Evolutionary conservation across 2,888 invertebrate species (phyloP), one percentile per base, ranked within the genome.

Genomic region (Tiliacea citrago): DNA sequence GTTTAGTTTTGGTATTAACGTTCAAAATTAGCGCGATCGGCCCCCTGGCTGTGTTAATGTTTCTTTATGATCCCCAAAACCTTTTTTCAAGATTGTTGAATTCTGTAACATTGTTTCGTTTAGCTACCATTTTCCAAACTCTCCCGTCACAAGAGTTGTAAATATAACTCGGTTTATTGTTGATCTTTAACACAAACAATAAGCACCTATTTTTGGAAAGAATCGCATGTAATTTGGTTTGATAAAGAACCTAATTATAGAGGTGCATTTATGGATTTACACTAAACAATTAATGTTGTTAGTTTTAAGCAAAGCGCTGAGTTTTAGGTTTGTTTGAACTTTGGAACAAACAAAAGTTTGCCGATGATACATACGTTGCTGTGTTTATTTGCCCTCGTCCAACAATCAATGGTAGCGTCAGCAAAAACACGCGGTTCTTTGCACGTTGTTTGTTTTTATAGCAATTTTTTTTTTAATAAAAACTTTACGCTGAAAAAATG

Each of bases 331-430:
- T 79, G 62, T 74, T 81, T 81, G 86, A 70, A 83, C 83, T 81
- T 83, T 78, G 83, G 42, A 85, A 70, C 82, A 72, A 68, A 77
- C 60, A 67, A 58, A 63, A 62, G 65, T 79, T 85, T 73, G 55
- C 47, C 51, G 63, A 79, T 68, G 73, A 80, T 66, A 62, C 65
- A 39, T 24, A 47, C 57, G 61, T 58, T 47, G 61, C 53, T 70
- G 16, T 72, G 83, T 83, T 85, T 85, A 74, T 75, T 81, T 83
- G 74, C 67, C 79, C 74, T 81, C 76, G 83, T 70, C 72, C 51
- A 49, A 63, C 62, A 73, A 78, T 75, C 60, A 71, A 45, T 53
- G 77, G 57, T 68, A 61, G 29, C 61, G 72, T 81, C 65, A 85
- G 83, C 78, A 61, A 71, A 81, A 83, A 75, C 61, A 73, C 51